Evolutionary conservation across 2,797 vertebrate genomes (phyloP).

Genomic region (Brachyrhaphis roseni): DNA sequence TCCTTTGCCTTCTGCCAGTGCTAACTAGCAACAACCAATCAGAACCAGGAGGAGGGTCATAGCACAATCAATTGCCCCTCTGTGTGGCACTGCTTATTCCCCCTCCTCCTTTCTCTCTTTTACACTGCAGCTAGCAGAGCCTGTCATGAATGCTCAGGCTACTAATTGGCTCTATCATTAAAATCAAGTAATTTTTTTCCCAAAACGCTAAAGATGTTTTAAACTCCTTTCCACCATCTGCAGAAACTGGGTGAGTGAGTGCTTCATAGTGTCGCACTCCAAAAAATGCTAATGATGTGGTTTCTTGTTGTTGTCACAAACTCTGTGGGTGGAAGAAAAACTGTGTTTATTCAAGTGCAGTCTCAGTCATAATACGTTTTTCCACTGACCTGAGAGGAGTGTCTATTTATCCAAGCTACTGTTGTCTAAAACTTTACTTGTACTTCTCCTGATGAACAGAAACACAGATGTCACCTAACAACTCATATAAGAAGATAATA

Average conservation of each 20-base stretch:
- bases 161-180: not conserved
- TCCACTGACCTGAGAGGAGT: not conserved
- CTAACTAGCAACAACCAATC: too few relatives aligned
- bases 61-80: too few relatives aligned
- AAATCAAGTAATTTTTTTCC: constrained; percentile 11
- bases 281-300: constrained; percentile 6
- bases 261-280: constrained; percentile 15
- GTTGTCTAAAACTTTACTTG: not conserved
- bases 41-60: too few relatives aligned
- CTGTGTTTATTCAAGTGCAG: not conserved
- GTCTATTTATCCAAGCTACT: not conserved
- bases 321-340: not conserved
- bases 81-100: too few relatives aligned
- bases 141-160: too few relatives aligned
- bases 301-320: not conserved
- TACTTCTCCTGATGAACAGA: not conserved
- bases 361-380: not conserved
- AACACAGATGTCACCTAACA: not conserved
- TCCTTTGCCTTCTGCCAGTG: too few relatives aligned
- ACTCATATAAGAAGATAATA: not conserved
- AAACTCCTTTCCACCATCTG: constrained; percentile 23
- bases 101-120: too few relatives aligned
- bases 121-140: too few relatives aligned
- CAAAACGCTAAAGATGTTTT: not conserved
- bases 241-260: constrained; percentile 13